Conservation (phyloP, 2,888 invertebrate genomes). For the Dastarcus helophoroides region DNA sequence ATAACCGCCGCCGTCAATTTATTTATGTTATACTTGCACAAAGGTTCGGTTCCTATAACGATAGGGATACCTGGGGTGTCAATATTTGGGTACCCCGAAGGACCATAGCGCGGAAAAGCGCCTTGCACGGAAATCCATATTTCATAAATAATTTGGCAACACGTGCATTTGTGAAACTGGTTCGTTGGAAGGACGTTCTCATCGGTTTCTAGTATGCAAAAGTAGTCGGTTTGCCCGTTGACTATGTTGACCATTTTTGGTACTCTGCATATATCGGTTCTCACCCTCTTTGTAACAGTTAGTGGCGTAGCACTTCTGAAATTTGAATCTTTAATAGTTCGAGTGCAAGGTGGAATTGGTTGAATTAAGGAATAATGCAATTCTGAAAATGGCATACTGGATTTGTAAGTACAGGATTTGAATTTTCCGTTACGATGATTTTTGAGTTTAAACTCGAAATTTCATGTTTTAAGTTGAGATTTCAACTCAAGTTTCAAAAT, state of each 20-base stretch:
- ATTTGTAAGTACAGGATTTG: no score
- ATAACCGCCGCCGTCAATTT: slow-evolving; percentile 20
- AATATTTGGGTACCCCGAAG: slow-evolving; percentile 23
- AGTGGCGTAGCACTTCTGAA: slow-evolving; percentile 18
- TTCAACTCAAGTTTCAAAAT: no score
- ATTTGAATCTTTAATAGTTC: no score
- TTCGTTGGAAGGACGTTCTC: slow-evolving; percentile 19
- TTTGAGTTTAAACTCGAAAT: no score
- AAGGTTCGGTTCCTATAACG: slow-evolving; percentile 22
- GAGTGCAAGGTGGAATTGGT: no score
- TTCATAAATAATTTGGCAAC: slow-evolving; percentile 23
- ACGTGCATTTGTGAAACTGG: slow-evolving; percentile 19
- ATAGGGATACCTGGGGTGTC: slow-evolving; percentile 22
- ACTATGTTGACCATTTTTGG: slow-evolving; percentile 21
- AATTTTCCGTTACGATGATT: no score
- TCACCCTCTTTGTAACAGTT: slow-evolving; percentile 15
- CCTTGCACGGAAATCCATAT: slow-evolving; percentile 23
- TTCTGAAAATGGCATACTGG: no score
- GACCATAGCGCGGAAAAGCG: slow-evolving; percentile 17
- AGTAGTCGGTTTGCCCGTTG: slow-evolving; percentile 20
- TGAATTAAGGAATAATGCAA: no score
- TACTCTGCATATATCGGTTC: slow-evolving; percentile 23
- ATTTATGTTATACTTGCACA: slow-evolving; percentile 17
- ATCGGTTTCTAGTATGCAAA: slow-evolving; percentile 20
- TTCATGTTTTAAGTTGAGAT: no score